Conservation (phyloP, 2,797 vertebrate species). For the Brotula barbata region DNA sequence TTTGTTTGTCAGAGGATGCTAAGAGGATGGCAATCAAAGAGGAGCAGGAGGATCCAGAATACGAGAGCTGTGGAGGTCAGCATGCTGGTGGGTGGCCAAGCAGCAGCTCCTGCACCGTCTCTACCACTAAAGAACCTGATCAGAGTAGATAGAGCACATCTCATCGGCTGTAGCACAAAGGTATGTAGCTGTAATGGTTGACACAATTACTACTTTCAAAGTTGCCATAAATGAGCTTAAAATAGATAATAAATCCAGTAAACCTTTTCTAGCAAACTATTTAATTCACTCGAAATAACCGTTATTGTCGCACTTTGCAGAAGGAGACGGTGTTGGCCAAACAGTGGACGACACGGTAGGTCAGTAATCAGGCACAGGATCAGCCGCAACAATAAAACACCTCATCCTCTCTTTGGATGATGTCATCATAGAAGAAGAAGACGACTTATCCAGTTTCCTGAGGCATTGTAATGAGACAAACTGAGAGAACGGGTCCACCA, state of each 20-base stretch:
- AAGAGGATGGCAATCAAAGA: conserved; percentile 96
- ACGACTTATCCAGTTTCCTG: conserved; percentile 31
- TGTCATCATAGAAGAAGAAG: conserved; percentile 53
- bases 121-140: conserved; percentile 74
- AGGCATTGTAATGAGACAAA: conserved; percentile 38
- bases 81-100: conserved; percentile 64
- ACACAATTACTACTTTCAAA: no score
- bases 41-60: conserved; percentile 94
- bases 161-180: conserved; percentile 43
- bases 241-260: no score
- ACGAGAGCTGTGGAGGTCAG: conserved; percentile 84
- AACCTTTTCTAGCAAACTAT: not conserved
- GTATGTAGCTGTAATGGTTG: conserved; percentile 16
- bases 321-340: conserved; percentile 50
- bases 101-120: conserved; percentile 65
- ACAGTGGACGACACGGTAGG: conserved; percentile 63
- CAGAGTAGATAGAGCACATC: conserved; percentile 27
- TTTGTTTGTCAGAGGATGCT: conserved; percentile 86
- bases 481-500: conserved; percentile 24
- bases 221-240: no score
- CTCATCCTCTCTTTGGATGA: no score
- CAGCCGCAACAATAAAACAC: conserved; percentile 45
- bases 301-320: conserved; percentile 42
- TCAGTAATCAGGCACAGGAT: conserved; percentile 80
- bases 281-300: conserved; percentile 7